Percentiles rank a stretch among this genome's conserved stretches.
Conservation (phyloP, 2,888 invertebrate genomes). For the Tanytarsus gracilentus region DNA sequence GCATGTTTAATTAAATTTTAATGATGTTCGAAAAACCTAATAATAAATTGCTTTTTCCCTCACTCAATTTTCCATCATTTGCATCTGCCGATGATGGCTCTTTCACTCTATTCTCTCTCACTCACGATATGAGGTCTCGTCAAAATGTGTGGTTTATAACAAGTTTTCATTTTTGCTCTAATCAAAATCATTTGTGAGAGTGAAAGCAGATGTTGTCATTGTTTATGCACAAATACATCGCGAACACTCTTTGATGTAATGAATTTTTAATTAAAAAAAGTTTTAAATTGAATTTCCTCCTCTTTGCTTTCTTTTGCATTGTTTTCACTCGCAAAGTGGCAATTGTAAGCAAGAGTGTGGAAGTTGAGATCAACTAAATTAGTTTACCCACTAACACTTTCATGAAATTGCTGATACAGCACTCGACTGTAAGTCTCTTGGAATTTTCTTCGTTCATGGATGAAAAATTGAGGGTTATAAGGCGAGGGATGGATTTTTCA, state of each 20-base stretch:
- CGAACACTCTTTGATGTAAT: not conserved
- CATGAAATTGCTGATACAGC: not conserved
- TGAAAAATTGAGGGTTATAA: too few species aligned
- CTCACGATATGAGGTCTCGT: too few species aligned
- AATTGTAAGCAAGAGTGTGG: not conserved
- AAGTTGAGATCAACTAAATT: constrained; percentile 10
- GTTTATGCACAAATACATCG: not conserved
- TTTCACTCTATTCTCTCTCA: not conserved
- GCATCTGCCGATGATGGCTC: not conserved
- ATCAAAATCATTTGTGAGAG: not conserved
- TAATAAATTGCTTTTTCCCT: not conserved
- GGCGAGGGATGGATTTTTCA: too few species aligned
- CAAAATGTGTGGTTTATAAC: not conserved
- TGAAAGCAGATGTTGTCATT: not conserved
- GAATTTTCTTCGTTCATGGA: not conserved
- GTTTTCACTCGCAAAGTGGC: not conserved
- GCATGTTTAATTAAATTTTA: constrained; percentile 28
- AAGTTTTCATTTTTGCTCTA: not conserved
- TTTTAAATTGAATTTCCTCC: not conserved
- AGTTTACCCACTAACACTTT: not conserved
- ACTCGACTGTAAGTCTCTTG: too few species aligned
- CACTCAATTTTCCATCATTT: too few species aligned
- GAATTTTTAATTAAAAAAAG: not conserved
- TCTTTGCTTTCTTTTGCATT: not conserved
- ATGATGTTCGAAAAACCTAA: constrained; percentile 11